Evolutionary conservation across 2,797 vertebrate species (phyloP), one percentile per base, ranked within the genome.

Genomic region (Tokudaia tokunoshimensis): DNA sequence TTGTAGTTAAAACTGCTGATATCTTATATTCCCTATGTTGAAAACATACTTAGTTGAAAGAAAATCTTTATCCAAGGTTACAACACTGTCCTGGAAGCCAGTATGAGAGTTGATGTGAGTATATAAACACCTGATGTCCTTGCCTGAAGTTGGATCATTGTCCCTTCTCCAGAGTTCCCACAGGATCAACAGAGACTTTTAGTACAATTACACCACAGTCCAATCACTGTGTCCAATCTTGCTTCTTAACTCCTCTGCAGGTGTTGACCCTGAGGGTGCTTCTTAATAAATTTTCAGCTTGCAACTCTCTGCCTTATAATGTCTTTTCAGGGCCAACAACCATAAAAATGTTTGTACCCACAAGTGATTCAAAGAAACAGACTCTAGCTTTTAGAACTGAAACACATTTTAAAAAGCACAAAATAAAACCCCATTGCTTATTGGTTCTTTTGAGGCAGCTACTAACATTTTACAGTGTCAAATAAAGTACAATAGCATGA

Each of bases 261-360:
- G 79, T 96, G 89, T 91, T 89, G 83, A 92, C 47, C 87, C 83
- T 95, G 37, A 96, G 67, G 76, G 75, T 22, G 86, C 37, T 88
- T 44, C 19, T 47, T 78, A 94, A 80, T 76, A 84, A n/a, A 94
- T 70, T 96, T 97, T 84, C 59, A 94, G 41, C 63, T 79, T 70
- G 84, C 34, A 97, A 75, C 78, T 59, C 15, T 94, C 50, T 97
- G 22, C 22, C 13, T 93, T 55, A 76, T 76, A 88, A 65, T 94
- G 44, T 84, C 9, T 91, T 96, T 96, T 65, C 20, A 20, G 76
- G 19, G 52, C 31, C 83, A 94, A 57, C 0, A 2, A 84, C 55
- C 55, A 67, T 61, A 94, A 93, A 95, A 86, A 6, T 79, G 10
- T 63, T 88, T 26, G 20, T 96, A 63, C 3, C 2, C 4, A 59